Evolutionary conservation across 2,888 invertebrate genomes (phyloP), one percentile per base, ranked within the genome.

Genomic region (Thecophora atra): DNA sequence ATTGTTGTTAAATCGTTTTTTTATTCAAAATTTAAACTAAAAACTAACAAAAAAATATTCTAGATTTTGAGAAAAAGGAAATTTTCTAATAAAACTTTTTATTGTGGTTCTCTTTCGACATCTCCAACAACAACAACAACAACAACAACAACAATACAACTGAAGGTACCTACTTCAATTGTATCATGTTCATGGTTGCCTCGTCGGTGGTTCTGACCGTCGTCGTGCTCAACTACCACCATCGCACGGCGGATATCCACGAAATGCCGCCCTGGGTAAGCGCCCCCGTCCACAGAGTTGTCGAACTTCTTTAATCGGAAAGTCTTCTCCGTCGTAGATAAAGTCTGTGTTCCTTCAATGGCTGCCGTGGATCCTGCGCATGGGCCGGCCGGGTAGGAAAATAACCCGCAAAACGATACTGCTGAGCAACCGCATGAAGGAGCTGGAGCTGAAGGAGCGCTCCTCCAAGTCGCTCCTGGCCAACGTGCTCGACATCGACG

Each of bases 131-230:
- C 37, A n/a, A 63, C 52, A 37, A 77, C 85, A 52, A 52, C 19
- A 58, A 68, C 56, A 37, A 42, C 37, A 15, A 52, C 44, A 74
- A 64, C 44, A 26, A n/a, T 19, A 66, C 15, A 54, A 47, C 47
- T 30, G 80, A 90, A 96, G 98, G 98, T 86, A 96, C 98, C 81
- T 98, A 98, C 90, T 98, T 98, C 92, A 98, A 98, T 90, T 97
- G 97, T 90, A 98, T 98, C 89, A 98, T 98, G 98, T 96, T 98
- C 89, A 98, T 98, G 97, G 98, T 98, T 88, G 97, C 98, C 74
- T 96, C 97, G 77, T 98, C 98, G 77, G 98, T 98, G 87, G 96
- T 98, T 81, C 91, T 97, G 83, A 98, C 98, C 70, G 97, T 98
- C 79, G 93, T 98, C 81, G 97, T 98, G 80, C 91, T 98, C 79